Percentiles rank a stretch among this genome's conserved stretches.
These are phyloP conservation scores for Frankliniella intonsa DNA, from an alignment of 2,888 invertebrate species.

Conservation along the genomic window DNA sequence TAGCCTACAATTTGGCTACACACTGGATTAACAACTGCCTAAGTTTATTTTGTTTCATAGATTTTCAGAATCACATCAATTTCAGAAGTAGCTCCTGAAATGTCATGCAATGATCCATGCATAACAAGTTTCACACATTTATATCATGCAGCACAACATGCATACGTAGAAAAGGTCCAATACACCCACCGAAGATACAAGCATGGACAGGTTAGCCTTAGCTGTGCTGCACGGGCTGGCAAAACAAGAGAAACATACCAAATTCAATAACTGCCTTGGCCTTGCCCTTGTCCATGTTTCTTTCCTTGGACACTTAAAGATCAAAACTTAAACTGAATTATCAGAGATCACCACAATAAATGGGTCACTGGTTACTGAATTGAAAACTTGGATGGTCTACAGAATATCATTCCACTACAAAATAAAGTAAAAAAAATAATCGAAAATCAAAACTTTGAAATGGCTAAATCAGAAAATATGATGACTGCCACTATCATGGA, in stretches of 20 bases:
- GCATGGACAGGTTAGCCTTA: slow-evolving; percentile 37
- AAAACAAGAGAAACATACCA: slow-evolving; percentile 34
- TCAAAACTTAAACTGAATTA: too few species aligned
- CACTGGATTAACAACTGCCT: not conserved
- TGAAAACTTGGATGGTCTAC: not conserved
- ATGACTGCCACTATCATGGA: too few species aligned
- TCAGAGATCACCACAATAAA: too few species aligned
- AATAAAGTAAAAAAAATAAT: not conserved
- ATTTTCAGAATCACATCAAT: not conserved
- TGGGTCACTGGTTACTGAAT: not conserved
- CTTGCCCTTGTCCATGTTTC: not conserved
- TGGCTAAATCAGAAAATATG: too few species aligned
- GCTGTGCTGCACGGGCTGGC: slow-evolving; percentile 38
- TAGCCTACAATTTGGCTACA: too few species aligned
- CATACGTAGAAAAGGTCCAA: slow-evolving; percentile 32
- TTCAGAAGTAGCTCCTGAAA: not conserved
- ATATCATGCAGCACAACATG: slow-evolving; percentile 24
- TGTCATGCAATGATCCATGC: not conserved
- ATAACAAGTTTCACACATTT: not conserved
- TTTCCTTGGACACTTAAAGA: too few species aligned
- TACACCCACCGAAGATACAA: slow-evolving; percentile 37
- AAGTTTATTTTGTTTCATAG: not conserved
- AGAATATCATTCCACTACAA: slow-evolving; percentile 8
- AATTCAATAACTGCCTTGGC: not conserved
- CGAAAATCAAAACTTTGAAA: too few species aligned